These are phyloP conservation scores for Drosophila neotestacea DNA, from an alignment of 2,888 invertebrate genomes.

Conservation along the genomic window DNA sequence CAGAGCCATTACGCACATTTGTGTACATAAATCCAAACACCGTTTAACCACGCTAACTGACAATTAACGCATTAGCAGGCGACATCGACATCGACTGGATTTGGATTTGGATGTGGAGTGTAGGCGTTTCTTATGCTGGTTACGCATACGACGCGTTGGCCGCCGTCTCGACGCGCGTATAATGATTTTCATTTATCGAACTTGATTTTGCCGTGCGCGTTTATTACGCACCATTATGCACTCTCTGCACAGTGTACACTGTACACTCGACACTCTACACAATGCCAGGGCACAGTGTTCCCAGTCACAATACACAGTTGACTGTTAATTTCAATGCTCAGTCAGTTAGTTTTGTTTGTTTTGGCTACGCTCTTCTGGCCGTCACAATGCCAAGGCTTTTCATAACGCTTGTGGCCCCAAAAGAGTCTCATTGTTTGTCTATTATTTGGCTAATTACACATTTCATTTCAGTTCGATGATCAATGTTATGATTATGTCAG, in stretches of 20 bases:
- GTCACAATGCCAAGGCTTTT: conserved; percentile 74
- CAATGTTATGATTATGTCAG: conserved; percentile 49
- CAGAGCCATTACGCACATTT: conserved; percentile 5
- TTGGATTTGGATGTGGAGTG: conserved; percentile 20
- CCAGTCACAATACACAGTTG: conserved; percentile 36
- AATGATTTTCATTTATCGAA: conserved; percentile 62
- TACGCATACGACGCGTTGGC: conserved; percentile 76
- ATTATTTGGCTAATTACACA: conserved; percentile 72
- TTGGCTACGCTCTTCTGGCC: conserved; percentile 47
- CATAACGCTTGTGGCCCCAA: conserved; percentile 14
- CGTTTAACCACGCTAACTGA: conserved; percentile 72
- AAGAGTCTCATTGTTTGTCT: conserved; percentile 47
- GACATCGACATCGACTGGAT: conserved; percentile 23
- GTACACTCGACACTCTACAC: conserved; percentile 8
- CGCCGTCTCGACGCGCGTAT: conserved; percentile 47
- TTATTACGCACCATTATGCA: conserved; percentile 75
- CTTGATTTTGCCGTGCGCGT: conserved; percentile 63
- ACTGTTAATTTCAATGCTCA: conserved; percentile 32
- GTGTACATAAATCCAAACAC: conserved; percentile 58
- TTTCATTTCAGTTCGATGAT: conserved; percentile 53
- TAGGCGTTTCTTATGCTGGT: conserved; percentile 61
- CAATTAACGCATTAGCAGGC: conserved; percentile 75
- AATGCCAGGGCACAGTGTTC: conserved; percentile 25
- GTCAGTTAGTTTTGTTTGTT: conserved; percentile 41
- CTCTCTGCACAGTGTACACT: conserved; percentile 7